Conservation (phyloP, 2,113 vertebrate species). For the Columba livia region DNA sequence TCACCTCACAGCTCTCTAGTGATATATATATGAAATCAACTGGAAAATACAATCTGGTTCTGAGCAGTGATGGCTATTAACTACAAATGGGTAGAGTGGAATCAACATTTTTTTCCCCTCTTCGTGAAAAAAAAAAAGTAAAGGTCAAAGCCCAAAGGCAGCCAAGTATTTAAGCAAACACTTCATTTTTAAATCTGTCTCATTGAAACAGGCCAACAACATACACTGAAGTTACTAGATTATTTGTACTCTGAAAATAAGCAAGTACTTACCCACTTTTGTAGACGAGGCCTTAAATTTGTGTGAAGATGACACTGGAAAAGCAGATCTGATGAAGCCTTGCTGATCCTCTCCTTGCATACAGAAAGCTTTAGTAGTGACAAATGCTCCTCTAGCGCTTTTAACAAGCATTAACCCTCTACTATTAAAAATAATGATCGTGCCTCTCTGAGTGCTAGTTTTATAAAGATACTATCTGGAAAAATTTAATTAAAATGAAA, state of each 20-base stretch:
- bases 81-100: background rate
- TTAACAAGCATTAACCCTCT: background rate
- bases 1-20: background rate
- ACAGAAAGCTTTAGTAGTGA: background rate
- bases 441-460: background rate
- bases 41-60: background rate
- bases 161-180: background rate
- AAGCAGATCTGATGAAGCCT: background rate
- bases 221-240: background rate
- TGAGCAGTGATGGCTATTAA: background rate
- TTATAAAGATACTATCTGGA: slow-evolving; percentile 1
- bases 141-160: background rate
- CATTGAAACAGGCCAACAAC: background rate
- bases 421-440: slow-evolving; percentile 16
- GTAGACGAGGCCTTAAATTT: background rate
- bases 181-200: background rate
- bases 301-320: background rate
- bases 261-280: background rate
- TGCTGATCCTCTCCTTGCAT: background rate
- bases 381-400: background rate
- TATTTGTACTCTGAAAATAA: background rate
- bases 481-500: slow-evolving; percentile 23
- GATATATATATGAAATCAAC: background rate
- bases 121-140: background rate
- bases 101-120: background rate